Percentiles rank a stretch among this genome's conserved stretches.
These are phyloP conservation scores for Nebria brevicollis DNA, from an alignment of 2,888 invertebrate species.

Conservation along the genomic window DNA sequence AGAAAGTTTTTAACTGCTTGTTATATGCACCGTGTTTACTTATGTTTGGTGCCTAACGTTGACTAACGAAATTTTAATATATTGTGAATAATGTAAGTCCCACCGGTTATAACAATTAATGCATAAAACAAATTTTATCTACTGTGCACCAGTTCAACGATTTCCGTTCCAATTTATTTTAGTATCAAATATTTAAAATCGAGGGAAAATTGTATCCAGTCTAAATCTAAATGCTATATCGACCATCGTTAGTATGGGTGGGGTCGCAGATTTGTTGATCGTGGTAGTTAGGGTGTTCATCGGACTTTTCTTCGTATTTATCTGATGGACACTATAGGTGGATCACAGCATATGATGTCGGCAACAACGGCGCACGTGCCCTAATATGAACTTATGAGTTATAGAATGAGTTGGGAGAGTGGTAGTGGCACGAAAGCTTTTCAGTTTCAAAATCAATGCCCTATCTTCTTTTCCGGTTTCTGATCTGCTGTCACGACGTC, in stretches of 20 bases:
- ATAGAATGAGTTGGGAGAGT: background rate
- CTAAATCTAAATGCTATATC: background rate
- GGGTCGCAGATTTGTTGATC: background rate
- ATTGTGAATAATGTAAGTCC: background rate
- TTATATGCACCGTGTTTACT: too few species aligned
- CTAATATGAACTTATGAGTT: background rate
- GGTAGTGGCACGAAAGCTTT: conserved; percentile 39
- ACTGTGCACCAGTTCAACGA: background rate
- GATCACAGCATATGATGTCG: background rate
- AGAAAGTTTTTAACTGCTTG: too few species aligned
- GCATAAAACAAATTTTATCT: background rate
- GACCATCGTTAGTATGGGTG: background rate
- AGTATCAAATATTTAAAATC: background rate
- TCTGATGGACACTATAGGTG: background rate
- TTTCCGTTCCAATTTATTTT: background rate
- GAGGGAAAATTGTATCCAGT: background rate
- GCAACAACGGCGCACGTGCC: background rate
- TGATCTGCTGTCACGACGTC: conserved; percentile 27
- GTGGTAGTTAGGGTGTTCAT: background rate
- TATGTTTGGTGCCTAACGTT: too few species aligned
- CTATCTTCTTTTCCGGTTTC: conserved; percentile 40
- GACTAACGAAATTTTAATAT: background rate
- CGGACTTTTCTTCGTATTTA: background rate
- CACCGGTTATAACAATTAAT: background rate
- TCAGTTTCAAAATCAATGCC: conserved; percentile 40